A percentile compares a stretch with the other conserved stretches of the same genome.
Conservation (phyloP, 2,113 vertebrate genomes). For the pig (Sus scrofa) region DNA sequence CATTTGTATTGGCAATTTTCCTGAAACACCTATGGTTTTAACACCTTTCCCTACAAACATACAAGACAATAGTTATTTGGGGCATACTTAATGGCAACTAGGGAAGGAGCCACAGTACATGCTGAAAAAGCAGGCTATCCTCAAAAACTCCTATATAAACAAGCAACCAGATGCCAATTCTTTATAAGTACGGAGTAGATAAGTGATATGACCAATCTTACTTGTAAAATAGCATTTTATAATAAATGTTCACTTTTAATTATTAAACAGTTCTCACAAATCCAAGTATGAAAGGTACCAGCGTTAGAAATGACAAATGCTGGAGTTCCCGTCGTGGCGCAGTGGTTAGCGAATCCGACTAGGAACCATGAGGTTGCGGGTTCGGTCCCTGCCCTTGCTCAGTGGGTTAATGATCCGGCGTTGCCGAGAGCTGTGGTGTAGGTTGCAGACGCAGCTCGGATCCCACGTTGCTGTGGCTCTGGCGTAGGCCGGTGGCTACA, state of each 20-base stretch:
- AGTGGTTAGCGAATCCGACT: too few species aligned
- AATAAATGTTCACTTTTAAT: conserved; percentile 10
- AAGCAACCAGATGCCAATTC: not conserved
- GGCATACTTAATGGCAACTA: not conserved
- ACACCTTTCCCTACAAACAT: not conserved
- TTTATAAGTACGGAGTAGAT: conserved; percentile 21
- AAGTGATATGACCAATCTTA: not conserved
- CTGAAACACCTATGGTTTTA: not conserved
- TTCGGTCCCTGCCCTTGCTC: too few species aligned
- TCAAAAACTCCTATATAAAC: not conserved
- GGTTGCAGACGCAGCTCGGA: too few species aligned
- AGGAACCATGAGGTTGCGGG: too few species aligned
- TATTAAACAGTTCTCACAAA: not conserved
- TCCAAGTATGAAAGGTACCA: not conserved
- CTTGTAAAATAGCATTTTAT: conserved; percentile 25
- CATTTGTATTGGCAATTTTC: not conserved
- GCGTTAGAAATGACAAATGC: not conserved
- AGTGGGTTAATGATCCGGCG: too few species aligned
- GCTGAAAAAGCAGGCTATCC: not conserved
- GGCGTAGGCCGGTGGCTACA: too few species aligned
- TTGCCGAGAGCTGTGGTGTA: too few species aligned
- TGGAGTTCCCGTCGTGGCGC: too few species aligned
- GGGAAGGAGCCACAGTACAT: not conserved
- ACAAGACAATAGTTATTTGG: not conserved
- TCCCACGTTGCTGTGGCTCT: too few species aligned